A percentile compares a stretch with the other conserved stretches of the same genome.
These are phyloP conservation scores for Metallyticus violacea DNA, from an alignment of 2,888 invertebrate species.

Conservation along the genomic window DNA sequence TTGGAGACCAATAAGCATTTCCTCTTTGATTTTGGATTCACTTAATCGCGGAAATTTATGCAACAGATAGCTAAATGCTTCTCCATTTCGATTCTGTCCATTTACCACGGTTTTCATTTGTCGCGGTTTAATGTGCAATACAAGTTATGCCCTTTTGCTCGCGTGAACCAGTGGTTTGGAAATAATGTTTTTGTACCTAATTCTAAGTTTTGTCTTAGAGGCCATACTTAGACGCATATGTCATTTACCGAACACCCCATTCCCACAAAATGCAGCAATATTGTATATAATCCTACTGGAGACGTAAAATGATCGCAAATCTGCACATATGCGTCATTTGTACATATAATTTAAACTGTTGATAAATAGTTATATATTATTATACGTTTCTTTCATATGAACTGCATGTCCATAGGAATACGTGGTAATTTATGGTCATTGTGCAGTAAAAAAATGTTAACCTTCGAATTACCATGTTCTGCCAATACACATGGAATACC, in stretches of 20 bases:
- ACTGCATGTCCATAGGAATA: background rate
- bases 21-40: background rate
- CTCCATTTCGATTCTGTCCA: background rate
- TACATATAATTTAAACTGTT: background rate
- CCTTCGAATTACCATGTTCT: too few species aligned
- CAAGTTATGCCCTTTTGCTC: background rate
- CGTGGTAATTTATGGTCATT: background rate
- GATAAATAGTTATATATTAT: background rate
- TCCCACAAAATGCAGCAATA: background rate
- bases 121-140: background rate
- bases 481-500: too few species aligned
- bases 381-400: background rate
- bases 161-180: background rate
- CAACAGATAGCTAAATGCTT: background rate
- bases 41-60: background rate
- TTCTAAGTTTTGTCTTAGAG: background rate
- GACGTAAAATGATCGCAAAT: background rate
- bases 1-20: background rate
- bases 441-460: background rate
- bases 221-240: background rate
- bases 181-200: background rate
- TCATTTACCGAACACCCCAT: background rate
- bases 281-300: background rate
- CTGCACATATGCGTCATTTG: background rate
- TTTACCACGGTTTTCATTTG: background rate